A percentile compares a stretch with the other conserved stretches of the same genome.
These are phyloP conservation scores for Etheostoma perlongum DNA, from an alignment of 2,797 vertebrate genomes.

Conservation along the genomic window DNA sequence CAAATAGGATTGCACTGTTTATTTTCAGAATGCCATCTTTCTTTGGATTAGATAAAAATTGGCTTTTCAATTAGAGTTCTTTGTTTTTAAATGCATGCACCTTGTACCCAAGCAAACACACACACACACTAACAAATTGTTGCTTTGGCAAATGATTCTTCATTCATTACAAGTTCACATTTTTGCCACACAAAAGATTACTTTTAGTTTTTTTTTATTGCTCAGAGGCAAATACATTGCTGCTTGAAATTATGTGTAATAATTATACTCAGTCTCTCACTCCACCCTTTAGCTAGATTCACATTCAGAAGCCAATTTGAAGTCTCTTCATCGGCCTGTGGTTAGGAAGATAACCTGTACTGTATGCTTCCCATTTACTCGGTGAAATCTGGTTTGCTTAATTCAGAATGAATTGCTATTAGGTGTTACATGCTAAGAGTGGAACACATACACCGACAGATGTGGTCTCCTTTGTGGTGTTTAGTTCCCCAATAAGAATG, in stretches of 20 bases:
- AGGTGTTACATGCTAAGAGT: conserved; percentile 21
- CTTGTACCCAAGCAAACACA: conserved; percentile 10
- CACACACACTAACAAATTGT: conserved; percentile 47
- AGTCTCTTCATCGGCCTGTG: conserved; percentile 50
- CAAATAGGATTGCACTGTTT: conserved; percentile 70
- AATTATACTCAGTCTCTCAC: conserved; percentile 61
- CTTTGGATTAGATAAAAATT: conserved; percentile 42
- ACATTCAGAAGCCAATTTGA: conserved; percentile 57
- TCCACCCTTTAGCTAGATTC: conserved; percentile 61
- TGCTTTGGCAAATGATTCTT: conserved; percentile 74
- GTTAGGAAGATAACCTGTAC: conserved; percentile 35
- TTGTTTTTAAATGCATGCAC: conserved; percentile 39
- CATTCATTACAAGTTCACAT: conserved; percentile 82
- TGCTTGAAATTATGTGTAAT: conserved; percentile 67
- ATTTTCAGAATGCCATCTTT: conserved; percentile 45
- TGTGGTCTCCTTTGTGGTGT: conserved; percentile 51
- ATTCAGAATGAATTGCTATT: conserved; percentile 48
- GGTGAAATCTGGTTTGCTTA: conserved; percentile 53
- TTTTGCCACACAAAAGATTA: conserved; percentile 77
- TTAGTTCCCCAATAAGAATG: conserved; percentile 26
- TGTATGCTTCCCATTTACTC: conserved; percentile 34
- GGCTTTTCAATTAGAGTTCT: conserved; percentile 35
- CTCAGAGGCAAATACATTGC: conserved; percentile 72
- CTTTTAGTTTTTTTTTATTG: conserved; percentile 51
- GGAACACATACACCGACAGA: conserved; percentile 26